Evolutionary conservation across 2,797 vertebrate species (phyloP), one percentile per base, ranked within the genome.

Genomic region (Emydoidea blandingii): DNA sequence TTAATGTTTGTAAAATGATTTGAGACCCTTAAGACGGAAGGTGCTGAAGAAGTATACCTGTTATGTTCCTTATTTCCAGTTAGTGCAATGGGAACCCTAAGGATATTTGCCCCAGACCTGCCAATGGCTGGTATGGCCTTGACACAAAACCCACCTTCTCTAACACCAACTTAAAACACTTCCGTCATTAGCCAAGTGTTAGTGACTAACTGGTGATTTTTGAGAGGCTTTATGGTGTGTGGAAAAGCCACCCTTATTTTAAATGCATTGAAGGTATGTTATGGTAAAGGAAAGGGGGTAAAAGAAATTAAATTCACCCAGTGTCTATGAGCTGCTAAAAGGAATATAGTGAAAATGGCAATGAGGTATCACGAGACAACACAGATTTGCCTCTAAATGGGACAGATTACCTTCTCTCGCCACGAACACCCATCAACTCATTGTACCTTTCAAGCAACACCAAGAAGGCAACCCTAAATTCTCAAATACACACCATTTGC

Each of bases 401-500:
- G 94, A 37, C 47, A 91, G 53, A 87, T 88, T 54, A 88, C 27
- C 74, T 6, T 84, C 81, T 68, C 74, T 34, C 68, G 50, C 76
- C 50, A 90, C 37, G 29, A 90, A 79, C 81, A 53, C 0, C 0
- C 81, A 93, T 31, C 85, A 79, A 83, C 68, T 62, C 10, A 59
- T 41, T 29, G 3, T 23, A 85, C 72, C 68, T 74, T 62, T 44
- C 76, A 56, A 78, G 56, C 29, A 50, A 37, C 82, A 49, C 23
- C 92, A 94, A 41, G 68, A 82, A 88, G 81, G 85, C 88, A 87
- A 87, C 72, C 92, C 78, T 83, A 62, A 91, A 86, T 85, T 82
- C 14, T 44, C 54, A 83, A 25, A 49, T 0, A 18, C 68, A 3
- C 16, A 5, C 0, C 9, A n/a, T 44, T 62, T 59, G 80, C 16